phyloP scores from a whole-genome alignment of 1,140 invertebrate genomes.

The Neocloeon triangulifer region DNA sequence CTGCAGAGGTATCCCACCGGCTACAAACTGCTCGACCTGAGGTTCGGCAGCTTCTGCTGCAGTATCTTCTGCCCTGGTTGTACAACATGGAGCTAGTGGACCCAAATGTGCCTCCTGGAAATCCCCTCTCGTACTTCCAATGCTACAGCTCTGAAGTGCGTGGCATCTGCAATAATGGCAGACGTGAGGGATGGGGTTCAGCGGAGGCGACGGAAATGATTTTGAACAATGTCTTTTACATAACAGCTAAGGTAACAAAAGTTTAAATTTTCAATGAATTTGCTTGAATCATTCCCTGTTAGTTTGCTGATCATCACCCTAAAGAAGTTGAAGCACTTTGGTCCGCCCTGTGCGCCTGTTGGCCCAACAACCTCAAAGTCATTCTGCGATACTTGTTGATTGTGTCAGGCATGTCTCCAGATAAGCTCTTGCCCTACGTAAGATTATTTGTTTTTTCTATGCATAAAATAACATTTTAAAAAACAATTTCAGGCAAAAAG shows the following conservation, averaged over 20 bases:
- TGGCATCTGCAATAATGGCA: conserved; percentile 24
- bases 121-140: conserved; percentile 59
- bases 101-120: conserved; percentile 72
- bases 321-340: conserved; percentile 89
- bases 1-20: conserved; percentile 79
- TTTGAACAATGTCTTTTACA: conserved; percentile 94
- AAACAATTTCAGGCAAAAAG: conserved; percentile 57
- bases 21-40: conserved; percentile 87
- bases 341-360: conserved; percentile 83
- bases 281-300: conserved; percentile 7
- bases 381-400: conserved; percentile 96
- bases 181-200: conserved; percentile 86
- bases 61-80: conserved; percentile 89
- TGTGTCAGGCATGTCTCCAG: conserved; percentile 83
- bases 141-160: conserved; percentile 40
- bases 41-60: conserved; percentile 67
- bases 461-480: background rate
- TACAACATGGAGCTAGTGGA: conserved; percentile 98
- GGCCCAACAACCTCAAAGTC: conserved; percentile 92
- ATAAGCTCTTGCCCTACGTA: conserved; percentile 72
- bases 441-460: conserved; percentile 17
- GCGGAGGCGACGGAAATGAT: conserved; percentile 99
- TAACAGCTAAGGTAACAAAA: conserved; percentile 69
- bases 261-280: conserved; percentile 4
- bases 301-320: conserved; percentile 89